Base-by-base conservation (phyloP, 2,113 vertebrate species). In the Aix galericulata region DNA sequence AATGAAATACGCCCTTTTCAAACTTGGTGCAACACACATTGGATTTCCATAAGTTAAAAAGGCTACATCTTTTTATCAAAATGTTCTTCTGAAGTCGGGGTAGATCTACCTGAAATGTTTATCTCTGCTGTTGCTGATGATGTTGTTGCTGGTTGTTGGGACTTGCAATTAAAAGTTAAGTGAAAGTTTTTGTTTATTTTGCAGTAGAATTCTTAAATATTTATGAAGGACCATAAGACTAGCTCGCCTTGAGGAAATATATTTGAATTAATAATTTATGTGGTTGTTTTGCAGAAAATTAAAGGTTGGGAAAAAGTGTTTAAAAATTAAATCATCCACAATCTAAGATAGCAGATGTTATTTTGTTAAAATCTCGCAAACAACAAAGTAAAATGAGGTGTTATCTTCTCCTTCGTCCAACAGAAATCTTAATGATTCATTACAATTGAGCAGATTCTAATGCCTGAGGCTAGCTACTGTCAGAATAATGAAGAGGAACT, bases 131-230 rank as follows among this genome's bases (percentile, higher is more conserved):
- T 44, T 94, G 52, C 44, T 93, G 82, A 71, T 92, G 71, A 84
- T 91, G 17, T 40, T 88, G 72, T 91, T 95, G 55, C n/a, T 95
- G 72, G 29, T 90, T 91, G 81, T 79, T 59, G 76, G 50, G 89
- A 96, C 79, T 97, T 98, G 95, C 97, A 98, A 98, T 98, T 98
- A 98, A 98, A 98, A 98, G 96, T 98, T 97, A 97, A 98, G 91
- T 97, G 94, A 94, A 97, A 98, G 97, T 98, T 98, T 98, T 96
- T 97, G 97, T 98, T 98, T 98, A 97, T 98, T 98, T 98, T 98
- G 92, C 89, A 97, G 96, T 91, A 91, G 59, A 88, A 93, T 90
- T 92, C 82, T 98, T 97, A 98, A 98, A 98, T 98, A 98, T 98
- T 98, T 97, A 98, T 98, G 94, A 97, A 98, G 93, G 89, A 97